phyloP scores from a whole-genome alignment of 2,797 vertebrate genomes.

The Gymnothorax reevesii region DNA sequence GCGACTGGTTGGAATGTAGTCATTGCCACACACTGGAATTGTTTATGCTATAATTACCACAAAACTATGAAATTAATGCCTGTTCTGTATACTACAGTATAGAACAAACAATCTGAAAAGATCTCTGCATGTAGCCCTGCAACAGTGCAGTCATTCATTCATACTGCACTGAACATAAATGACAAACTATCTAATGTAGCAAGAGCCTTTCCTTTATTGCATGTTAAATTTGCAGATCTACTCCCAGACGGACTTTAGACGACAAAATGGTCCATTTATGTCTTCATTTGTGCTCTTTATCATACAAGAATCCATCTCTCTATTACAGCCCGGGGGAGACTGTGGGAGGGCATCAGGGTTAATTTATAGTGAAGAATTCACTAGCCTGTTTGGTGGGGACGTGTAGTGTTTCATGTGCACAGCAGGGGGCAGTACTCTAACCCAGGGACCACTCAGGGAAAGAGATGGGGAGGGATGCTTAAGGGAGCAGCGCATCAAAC shows the following conservation, averaged over 20 bases:
- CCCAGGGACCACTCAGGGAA: constrained; percentile 59
- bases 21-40: background rate
- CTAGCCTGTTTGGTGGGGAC: background rate
- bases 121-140: background rate
- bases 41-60: background rate
- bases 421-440: constrained; percentile 13
- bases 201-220: background rate
- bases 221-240: background rate
- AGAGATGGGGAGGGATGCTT: too few species aligned
- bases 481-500: too few species aligned
- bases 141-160: background rate
- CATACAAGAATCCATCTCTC: background rate
- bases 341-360: background rate
- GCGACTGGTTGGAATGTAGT: background rate
- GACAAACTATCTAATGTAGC: background rate
- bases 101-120: background rate
- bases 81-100: background rate
- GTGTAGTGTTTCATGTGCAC: background rate
- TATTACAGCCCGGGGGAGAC: background rate
- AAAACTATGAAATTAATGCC: background rate
- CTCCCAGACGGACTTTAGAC: background rate
- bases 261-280: background rate
- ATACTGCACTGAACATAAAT: background rate
- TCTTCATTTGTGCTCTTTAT: background rate
- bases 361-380: constrained; percentile 5